Percentiles rank a stretch among this genome's conserved stretches.
phyloP scores from a whole-genome alignment of 2,797 vertebrate species.

The Anomalospiza imberbis region DNA sequence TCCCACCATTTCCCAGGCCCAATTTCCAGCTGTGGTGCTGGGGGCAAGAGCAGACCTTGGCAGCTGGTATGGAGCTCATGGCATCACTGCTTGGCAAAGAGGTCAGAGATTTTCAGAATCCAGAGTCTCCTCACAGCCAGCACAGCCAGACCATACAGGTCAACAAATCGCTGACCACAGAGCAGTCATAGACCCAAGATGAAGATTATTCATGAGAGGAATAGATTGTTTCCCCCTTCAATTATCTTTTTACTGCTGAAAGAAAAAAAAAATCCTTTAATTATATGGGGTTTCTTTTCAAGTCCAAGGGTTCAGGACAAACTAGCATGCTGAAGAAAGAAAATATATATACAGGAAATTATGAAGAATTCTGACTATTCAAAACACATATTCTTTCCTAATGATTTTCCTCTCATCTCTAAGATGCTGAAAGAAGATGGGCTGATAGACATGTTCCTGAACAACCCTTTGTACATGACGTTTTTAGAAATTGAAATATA shows the following conservation, averaged over 20 bases:
- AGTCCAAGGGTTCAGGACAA: neutral
- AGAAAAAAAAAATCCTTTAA: neutral
- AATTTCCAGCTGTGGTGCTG: neutral
- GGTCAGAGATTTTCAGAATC: conserved; percentile 1
- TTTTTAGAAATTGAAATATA: neutral
- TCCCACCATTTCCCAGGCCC: neutral
- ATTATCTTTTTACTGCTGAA: conserved; percentile 15
- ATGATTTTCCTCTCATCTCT: neutral
- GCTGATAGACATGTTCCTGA: neutral
- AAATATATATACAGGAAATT: neutral
- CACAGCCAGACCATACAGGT: neutral
- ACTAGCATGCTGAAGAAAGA: neutral
- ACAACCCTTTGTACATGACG: neutral
- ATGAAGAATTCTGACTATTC: neutral
- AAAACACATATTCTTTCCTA: neutral
- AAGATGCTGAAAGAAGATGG: neutral
- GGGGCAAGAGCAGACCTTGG: neutral
- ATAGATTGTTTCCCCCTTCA: neutral
- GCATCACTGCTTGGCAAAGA: neutral
- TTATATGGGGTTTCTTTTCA: neutral
- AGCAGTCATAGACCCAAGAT: neutral
- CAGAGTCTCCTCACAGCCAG: neutral
- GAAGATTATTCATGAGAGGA: conserved; percentile 3
- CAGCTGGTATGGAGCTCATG: neutral
- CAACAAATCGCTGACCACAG: neutral